phyloP scores from a whole-genome alignment of 2,113 vertebrate species.

The Apodemus speciosus region DNA sequence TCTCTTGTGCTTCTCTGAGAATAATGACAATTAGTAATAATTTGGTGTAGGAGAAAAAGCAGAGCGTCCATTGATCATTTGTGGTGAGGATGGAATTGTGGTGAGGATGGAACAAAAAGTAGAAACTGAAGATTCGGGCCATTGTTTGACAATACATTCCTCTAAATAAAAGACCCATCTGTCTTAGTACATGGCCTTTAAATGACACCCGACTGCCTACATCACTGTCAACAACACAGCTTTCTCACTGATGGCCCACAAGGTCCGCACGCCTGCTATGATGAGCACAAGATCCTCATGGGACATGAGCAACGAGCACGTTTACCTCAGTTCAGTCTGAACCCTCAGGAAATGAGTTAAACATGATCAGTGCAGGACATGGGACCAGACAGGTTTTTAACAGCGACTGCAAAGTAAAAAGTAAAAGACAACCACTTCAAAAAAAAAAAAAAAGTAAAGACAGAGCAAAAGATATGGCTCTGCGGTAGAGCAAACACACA shows the following conservation, averaged over 20 bases:
- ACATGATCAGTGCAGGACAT: not conserved
- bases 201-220: not conserved
- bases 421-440: not conserved
- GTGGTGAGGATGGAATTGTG: not conserved
- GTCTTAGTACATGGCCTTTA: not conserved
- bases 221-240: not conserved
- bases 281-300: not conserved
- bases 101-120: not conserved
- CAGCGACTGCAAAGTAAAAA: not conserved
- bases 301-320: not conserved
- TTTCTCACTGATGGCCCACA: not conserved
- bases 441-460: conserved; percentile 14
- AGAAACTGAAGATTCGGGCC: not conserved
- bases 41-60: not conserved
- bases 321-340: not conserved
- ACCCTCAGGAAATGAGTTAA: not conserved
- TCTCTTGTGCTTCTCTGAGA: not conserved
- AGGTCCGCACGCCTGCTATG: not conserved
- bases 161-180: not conserved
- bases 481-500: not conserved
- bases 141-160: not conserved
- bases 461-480: not conserved
- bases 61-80: not conserved
- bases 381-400: not conserved
- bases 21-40: not conserved